Conservation (phyloP, 2,113 vertebrate genomes). For the Mesocricetus auratus region DNA sequence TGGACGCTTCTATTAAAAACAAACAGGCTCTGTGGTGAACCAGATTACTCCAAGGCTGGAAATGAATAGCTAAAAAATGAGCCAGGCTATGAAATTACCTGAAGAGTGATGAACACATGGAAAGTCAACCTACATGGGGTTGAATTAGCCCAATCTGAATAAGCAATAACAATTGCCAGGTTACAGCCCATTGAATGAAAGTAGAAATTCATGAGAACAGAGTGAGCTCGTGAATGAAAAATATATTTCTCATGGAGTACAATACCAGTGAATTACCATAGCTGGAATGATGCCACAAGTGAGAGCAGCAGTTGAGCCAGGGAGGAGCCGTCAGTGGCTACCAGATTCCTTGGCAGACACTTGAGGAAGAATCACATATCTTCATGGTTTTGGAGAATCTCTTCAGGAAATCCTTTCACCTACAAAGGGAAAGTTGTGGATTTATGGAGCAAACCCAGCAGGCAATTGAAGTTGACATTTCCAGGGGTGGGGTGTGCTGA, state of each 20-base stretch:
- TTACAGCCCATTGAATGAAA: not conserved
- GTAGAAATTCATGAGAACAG: not conserved
- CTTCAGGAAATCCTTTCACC: not conserved
- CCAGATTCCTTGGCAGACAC: not conserved
- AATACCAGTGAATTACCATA: not conserved
- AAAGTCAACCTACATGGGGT: not conserved
- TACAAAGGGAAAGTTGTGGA: not conserved
- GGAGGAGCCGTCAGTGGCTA: not conserved
- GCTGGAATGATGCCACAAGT: not conserved
- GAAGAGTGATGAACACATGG: not conserved
- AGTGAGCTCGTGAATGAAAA: not conserved
- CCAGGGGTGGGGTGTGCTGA: not conserved
- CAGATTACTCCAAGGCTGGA: not conserved
- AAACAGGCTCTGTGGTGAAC: not conserved
- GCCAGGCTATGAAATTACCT: not conserved
- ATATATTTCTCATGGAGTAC: not conserved
- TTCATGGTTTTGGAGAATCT: not conserved
- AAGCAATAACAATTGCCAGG: not conserved
- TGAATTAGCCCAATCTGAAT: not conserved
- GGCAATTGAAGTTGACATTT: not conserved
- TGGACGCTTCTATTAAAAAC: not conserved
- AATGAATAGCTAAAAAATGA: not conserved
- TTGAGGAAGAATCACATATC: not conserved
- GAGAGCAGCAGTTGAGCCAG: not conserved
- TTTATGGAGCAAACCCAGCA: not conserved